Evolutionary conservation across 2,888 invertebrate genomes (phyloP).

Genomic region (Patella caerulea): DNA sequence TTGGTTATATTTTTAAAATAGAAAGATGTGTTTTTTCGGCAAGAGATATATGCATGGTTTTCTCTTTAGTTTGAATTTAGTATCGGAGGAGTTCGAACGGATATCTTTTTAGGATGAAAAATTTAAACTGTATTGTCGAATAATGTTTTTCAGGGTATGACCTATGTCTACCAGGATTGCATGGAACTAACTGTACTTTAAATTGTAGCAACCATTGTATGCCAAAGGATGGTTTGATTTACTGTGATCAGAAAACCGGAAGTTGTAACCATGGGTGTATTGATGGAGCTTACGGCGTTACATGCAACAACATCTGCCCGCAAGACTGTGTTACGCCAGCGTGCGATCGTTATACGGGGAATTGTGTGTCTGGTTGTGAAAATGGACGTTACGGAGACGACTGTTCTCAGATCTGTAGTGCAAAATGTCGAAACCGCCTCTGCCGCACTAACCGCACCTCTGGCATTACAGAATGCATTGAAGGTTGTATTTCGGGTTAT

Average conservation of each 20-base stretch:
- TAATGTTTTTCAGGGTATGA: no score
- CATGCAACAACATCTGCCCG: neutral
- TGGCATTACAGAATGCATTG: neutral
- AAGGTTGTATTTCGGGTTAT: neutral
- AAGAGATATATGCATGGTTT: no score
- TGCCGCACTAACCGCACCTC: neutral
- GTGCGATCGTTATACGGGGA: neutral
- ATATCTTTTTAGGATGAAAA: no score
- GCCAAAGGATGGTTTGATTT: neutral
- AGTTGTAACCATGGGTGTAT: constrained; percentile 1
- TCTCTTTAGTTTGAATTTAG: no score
- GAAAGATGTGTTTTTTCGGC: no score
- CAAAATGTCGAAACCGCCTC: neutral
- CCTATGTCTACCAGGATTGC: neutral
- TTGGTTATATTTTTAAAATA: no score
- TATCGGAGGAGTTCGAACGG: no score
- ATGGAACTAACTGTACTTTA: neutral
- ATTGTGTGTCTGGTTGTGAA: neutral
- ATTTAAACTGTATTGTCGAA: no score
- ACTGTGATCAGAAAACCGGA: neutral
- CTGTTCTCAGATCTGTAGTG: neutral
- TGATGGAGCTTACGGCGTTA: neutral
- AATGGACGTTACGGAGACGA: neutral
- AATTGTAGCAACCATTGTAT: neutral
- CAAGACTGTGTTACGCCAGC: neutral